phyloP scores from a whole-genome alignment of 2,797 vertebrate genomes.

The Oryzias dopingdopingensis region DNA sequence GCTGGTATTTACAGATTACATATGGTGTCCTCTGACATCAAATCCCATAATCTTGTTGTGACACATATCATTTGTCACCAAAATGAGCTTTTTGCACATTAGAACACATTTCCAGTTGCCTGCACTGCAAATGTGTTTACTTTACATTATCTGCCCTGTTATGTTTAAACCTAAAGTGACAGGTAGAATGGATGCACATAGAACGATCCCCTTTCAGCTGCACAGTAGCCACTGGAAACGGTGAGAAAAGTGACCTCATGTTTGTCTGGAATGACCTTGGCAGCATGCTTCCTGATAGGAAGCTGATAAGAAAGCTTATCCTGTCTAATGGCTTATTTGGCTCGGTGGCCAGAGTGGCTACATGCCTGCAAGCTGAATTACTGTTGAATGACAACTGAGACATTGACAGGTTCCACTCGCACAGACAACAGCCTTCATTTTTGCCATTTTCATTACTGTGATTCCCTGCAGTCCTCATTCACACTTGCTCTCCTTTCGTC shows the following conservation, averaged over 20 bases:
- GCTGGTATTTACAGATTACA: background rate
- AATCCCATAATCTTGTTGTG: background rate
- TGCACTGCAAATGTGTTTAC: slow-evolving; percentile 28
- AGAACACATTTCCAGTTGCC: background rate
- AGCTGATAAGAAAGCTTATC: slow-evolving; percentile 46
- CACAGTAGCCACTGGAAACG: background rate
- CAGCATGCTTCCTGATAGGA: slow-evolving; percentile 25
- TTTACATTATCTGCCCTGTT: slow-evolving; percentile 16
- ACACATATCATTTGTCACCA: slow-evolving; percentile 1
- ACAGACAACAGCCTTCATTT: slow-evolving; percentile 22
- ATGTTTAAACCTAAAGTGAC: slow-evolving; percentile 31
- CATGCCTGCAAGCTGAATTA: slow-evolving; percentile 20
- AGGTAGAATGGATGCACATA: slow-evolving; percentile 24
- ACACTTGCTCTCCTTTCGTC: background rate
- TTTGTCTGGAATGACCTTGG: slow-evolving; percentile 42
- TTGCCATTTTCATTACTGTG: slow-evolving; percentile 4
- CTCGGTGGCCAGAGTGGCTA: slow-evolving; percentile 30
- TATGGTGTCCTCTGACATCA: slow-evolving; percentile 4
- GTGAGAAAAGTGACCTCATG: slow-evolving; percentile 28
- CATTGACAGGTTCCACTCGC: slow-evolving; percentile 22
- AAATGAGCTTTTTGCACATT: slow-evolving; percentile 2
- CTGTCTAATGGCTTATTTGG: slow-evolving; percentile 61
- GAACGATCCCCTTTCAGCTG: slow-evolving; percentile 17
- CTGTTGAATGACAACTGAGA: slow-evolving; percentile 42
- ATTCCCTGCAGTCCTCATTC: background rate